Evolutionary conservation across 2,797 vertebrate species (phyloP).

Genomic region (Chiroxiphia lanceolata): DNA sequence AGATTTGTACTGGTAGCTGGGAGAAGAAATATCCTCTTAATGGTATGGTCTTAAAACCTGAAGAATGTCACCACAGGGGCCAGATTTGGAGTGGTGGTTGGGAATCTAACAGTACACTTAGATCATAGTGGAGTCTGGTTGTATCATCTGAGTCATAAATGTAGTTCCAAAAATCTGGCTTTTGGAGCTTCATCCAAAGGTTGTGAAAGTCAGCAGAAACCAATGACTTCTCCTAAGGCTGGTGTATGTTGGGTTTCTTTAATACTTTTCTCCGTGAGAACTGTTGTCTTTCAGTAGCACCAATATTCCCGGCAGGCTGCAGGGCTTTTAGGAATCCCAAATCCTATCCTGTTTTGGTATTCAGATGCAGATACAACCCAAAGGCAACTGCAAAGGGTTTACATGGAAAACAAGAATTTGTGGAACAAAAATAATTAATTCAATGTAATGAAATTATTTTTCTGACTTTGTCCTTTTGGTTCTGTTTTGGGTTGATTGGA

Average conservation of each 20-base stretch:
- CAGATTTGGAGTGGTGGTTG: neutral
- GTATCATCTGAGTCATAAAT: neutral
- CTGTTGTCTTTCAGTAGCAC: neutral
- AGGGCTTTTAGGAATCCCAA: slow-evolving; percentile 31
- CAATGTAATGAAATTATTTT: slow-evolving; percentile 12
- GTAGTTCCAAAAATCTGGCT: neutral
- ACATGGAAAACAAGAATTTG: slow-evolving; percentile 39
- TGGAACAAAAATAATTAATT: neutral
- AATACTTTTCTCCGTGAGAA: slow-evolving; percentile 16
- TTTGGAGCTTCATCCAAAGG: neutral
- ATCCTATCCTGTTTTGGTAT: neutral
- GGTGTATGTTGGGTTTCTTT: neutral
- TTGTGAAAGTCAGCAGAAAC: neutral
- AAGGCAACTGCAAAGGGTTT: slow-evolving; percentile 67
- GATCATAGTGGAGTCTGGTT: neutral
- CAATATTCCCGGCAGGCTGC: slow-evolving; percentile 57
- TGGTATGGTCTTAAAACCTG: neutral
- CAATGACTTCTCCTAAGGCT: neutral
- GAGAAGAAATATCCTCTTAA: neutral
- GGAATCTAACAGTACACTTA: neutral
- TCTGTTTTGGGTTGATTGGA: slow-evolving; percentile 44
- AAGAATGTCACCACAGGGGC: neutral
- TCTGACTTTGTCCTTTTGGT: slow-evolving; percentile 60
- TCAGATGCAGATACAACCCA: slow-evolving; percentile 33
- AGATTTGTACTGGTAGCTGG: neutral